Percentiles rank a stretch among this genome's conserved stretches.
Evolutionary conservation across 2,797 vertebrate species (phyloP).

Genomic region (Smutsia temminckii): DNA sequence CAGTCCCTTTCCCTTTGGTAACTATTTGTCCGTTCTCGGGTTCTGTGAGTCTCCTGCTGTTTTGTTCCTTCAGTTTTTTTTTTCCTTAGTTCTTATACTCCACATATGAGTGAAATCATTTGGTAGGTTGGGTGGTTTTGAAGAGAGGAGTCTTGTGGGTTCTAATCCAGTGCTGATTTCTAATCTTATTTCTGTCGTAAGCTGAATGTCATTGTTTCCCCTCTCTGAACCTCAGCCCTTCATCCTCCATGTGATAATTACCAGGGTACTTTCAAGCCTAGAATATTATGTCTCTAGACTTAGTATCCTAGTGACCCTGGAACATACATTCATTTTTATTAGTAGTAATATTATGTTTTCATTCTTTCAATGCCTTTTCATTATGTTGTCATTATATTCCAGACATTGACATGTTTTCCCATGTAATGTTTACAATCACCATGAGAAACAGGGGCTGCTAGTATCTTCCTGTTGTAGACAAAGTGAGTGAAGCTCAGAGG

Average conservation of each 20-base stretch:
- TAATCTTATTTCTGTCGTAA: neutral
- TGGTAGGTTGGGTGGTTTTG: neutral
- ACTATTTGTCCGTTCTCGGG: no score
- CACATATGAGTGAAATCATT: no score
- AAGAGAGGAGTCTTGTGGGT: neutral
- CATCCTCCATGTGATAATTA: neutral
- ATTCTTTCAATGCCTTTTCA: neutral
- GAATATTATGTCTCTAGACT: neutral
- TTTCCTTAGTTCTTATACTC: no score
- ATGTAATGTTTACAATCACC: accelerated
- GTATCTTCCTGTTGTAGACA: neutral
- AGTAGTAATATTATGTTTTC: neutral
- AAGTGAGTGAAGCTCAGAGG: neutral
- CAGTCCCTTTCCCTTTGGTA: no score
- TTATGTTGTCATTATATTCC: neutral
- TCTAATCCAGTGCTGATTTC: neutral
- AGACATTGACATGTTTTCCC: neutral
- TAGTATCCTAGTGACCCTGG: neutral
- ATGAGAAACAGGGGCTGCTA: neutral
- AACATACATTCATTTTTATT: neutral
- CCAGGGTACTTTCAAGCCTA: neutral
- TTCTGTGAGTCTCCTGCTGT: no score
- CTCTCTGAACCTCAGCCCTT: neutral
- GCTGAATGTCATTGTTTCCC: neutral
- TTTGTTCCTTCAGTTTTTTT: no score